A percentile compares a stretch with the other conserved stretches of the same genome.
Evolutionary conservation across 2,888 invertebrate species (phyloP).

Genomic region (Leucania comma): DNA sequence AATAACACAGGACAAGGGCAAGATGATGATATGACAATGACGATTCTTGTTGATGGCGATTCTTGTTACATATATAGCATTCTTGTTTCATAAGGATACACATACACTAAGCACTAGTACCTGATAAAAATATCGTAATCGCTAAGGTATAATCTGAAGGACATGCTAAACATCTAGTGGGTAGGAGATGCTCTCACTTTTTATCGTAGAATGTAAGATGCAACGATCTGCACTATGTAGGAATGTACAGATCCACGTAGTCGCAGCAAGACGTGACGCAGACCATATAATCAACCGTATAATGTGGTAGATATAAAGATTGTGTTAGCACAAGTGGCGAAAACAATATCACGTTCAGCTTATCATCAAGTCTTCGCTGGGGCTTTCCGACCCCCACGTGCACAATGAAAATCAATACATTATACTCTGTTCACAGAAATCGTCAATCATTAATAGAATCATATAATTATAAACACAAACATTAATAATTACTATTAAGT

Average conservation of each 20-base stretch:
- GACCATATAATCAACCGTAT: slow-evolving; percentile 24
- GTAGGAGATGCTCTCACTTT: slow-evolving; percentile 46
- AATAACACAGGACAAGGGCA: too few species aligned
- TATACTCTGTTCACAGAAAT: slow-evolving; percentile 5
- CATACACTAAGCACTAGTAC: background rate
- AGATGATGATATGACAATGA: too few species aligned
- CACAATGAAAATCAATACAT: slow-evolving; percentile 40
- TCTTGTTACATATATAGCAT: too few species aligned
- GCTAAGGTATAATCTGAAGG: slow-evolving; percentile 22
- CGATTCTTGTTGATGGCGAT: too few species aligned
- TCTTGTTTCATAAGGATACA: too few species aligned
- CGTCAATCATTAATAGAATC: background rate
- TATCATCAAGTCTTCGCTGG: slow-evolving; percentile 28
- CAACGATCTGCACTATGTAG: slow-evolving; percentile 21
- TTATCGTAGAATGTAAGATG: slow-evolving; percentile 31
- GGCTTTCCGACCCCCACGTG: slow-evolving; percentile 27
- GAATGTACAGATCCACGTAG: slow-evolving; percentile 41
- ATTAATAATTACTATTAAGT: slow-evolving; percentile 18
- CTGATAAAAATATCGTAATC: slow-evolving; percentile 32
- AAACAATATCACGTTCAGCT: slow-evolving; percentile 30
- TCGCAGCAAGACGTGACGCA: slow-evolving; percentile 48
- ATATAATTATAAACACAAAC: background rate
- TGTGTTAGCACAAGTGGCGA: slow-evolving; percentile 31
- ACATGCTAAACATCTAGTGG: slow-evolving; percentile 24
- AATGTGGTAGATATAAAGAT: slow-evolving; percentile 43